phyloP scores from a whole-genome alignment of 2,888 invertebrate species.

The Polymixis lichenea region DNA sequence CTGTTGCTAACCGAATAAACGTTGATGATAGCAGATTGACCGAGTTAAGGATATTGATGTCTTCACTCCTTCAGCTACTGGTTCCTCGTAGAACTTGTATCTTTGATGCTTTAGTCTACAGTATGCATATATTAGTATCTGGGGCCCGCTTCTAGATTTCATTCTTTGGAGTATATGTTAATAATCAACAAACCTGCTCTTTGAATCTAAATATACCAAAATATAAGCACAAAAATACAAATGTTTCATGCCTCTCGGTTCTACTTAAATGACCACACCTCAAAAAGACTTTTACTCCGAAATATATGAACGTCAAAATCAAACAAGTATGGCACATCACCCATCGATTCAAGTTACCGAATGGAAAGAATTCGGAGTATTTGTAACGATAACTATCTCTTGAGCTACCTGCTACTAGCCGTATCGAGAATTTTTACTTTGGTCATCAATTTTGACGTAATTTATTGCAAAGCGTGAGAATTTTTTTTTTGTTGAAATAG shows the following conservation, averaged over 20 bases:
- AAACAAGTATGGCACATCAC: constrained; percentile 23
- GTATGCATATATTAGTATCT: neutral
- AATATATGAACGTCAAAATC: constrained; percentile 23
- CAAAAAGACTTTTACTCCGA: constrained; percentile 16
- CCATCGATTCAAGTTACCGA: constrained; percentile 56
- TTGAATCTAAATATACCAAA: neutral
- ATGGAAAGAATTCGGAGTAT: constrained; percentile 74
- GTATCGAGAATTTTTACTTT: constrained; percentile 63
- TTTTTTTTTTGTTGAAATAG: constrained; percentile 18
- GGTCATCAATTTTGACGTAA: constrained; percentile 74
- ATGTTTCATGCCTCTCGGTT: neutral
- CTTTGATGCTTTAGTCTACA: neutral
- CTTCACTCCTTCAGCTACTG: neutral
- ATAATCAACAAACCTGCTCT: neutral
- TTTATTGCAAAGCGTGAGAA: constrained; percentile 78
- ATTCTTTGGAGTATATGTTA: neutral
- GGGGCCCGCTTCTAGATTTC: neutral
- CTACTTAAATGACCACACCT: constrained; percentile 17
- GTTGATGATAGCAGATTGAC: too few species aligned
- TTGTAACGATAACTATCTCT: constrained; percentile 72
- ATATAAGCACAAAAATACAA: neutral
- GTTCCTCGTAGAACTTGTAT: neutral
- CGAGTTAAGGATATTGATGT: neutral
- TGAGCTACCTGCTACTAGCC: constrained; percentile 77
- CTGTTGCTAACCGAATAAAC: too few species aligned